Percentiles rank a stretch among this genome's conserved stretches.
phyloP scores from a whole-genome alignment of 2,888 invertebrate species.

The Archips crataeganus region DNA sequence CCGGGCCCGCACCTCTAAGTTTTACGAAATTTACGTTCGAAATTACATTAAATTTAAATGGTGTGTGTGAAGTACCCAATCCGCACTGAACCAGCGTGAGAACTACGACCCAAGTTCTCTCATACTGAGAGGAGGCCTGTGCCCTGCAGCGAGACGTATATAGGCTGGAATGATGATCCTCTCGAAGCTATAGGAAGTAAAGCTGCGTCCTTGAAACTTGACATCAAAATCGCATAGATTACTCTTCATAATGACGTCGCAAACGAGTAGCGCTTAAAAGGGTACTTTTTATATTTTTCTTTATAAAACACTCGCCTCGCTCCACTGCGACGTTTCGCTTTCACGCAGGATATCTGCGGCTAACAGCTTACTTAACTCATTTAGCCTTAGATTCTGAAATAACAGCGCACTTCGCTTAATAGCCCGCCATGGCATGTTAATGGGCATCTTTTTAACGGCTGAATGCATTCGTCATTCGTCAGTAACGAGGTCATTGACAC shows the following conservation, averaged over 20 bases:
- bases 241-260: neutral
- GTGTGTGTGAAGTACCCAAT: too few species aligned
- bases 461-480: conserved; percentile 74
- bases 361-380: conserved; percentile 35
- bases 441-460: conserved; percentile 73
- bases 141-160: too few species aligned
- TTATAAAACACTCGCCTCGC: neutral
- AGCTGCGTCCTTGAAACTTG: neutral
- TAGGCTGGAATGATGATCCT: too few species aligned
- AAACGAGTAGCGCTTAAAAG: neutral
- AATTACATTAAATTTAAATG: too few species aligned
- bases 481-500: conserved; percentile 77
- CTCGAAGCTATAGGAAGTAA: neutral
- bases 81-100: too few species aligned
- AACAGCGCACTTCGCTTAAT: conserved; percentile 61
- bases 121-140: too few species aligned
- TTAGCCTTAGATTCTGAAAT: conserved; percentile 58
- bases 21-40: too few species aligned
- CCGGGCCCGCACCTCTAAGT: too few species aligned
- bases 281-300: neutral
- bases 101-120: too few species aligned
- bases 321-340: neutral
- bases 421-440: conserved; percentile 61
- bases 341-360: conserved; percentile 9
- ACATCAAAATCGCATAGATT: neutral